These are phyloP conservation scores for Melieria picta DNA, from an alignment of 2,888 invertebrate genomes.

Conservation along the genomic window DNA sequence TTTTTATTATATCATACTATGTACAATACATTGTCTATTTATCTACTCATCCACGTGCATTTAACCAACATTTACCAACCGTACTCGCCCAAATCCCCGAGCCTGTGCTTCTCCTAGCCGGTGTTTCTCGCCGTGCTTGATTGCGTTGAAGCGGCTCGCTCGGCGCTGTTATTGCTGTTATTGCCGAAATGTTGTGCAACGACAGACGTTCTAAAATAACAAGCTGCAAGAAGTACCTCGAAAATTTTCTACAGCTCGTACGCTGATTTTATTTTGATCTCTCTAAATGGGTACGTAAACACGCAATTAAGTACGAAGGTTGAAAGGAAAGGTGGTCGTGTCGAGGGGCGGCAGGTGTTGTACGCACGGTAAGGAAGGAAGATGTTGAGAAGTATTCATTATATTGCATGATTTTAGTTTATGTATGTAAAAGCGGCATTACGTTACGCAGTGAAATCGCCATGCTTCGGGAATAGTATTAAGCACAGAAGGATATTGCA, in stretches of 20 bases:
- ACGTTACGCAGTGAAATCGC: too few relatives aligned
- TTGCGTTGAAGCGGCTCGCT: slow-evolving; percentile 20
- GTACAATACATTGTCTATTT: slow-evolving; percentile 52
- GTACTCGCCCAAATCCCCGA: slow-evolving; percentile 11
- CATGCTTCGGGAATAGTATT: too few relatives aligned
- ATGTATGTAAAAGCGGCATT: too few relatives aligned
- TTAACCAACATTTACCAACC: slow-evolving; percentile 55
- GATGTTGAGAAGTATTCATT: too few relatives aligned
- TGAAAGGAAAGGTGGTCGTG: too few relatives aligned
- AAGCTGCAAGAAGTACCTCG: slow-evolving; percentile 1
- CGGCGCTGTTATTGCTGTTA: slow-evolving; percentile 14
- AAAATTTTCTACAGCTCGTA: slow-evolving; percentile 8
- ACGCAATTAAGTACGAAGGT: slow-evolving; percentile 47
- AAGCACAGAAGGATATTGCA: too few relatives aligned
- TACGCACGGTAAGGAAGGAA: too few relatives aligned
- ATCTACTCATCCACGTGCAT: slow-evolving; percentile 62
- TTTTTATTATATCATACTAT: slow-evolving; percentile 19
- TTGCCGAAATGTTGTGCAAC: slow-evolving; percentile 28
- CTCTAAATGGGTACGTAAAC: slow-evolving; percentile 52
- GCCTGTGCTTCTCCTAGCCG: slow-evolving; percentile 1
- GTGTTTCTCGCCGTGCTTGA: slow-evolving; percentile 17
- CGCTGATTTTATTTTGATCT: slow-evolving; percentile 52
- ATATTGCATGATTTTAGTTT: too few relatives aligned
- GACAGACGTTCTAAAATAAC: slow-evolving; percentile 30
- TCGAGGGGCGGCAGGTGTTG: too few relatives aligned